phyloP scores from a whole-genome alignment of 37 sponge, comb jelly and placozoan species.

The Dysidea cf. avara region DNA sequence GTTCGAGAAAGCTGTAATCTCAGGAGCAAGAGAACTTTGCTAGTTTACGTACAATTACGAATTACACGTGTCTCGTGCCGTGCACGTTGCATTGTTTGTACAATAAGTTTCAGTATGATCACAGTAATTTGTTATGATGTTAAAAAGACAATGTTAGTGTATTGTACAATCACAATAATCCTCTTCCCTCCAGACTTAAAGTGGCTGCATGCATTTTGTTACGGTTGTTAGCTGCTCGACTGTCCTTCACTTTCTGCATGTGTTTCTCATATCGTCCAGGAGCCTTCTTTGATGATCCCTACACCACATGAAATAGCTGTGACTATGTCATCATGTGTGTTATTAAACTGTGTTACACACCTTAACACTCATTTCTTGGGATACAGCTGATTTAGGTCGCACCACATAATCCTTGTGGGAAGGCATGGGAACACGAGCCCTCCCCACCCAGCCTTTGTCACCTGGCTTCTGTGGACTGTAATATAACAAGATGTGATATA shows the following conservation, averaged over 20 bases:
- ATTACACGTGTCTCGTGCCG: too few species aligned
- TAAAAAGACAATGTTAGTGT: too few species aligned
- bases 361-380: slow-evolving; percentile 55
- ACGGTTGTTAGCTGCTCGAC: slow-evolving; percentile 15
- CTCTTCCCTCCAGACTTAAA: slow-evolving; percentile 75
- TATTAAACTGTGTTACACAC: neutral
- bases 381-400: slow-evolving; percentile 88
- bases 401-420: slow-evolving; percentile 94
- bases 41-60: too few species aligned
- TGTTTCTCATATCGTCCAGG: slow-evolving; percentile 78
- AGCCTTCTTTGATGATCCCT: slow-evolving; percentile 48
- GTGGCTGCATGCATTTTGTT: slow-evolving; percentile 61
- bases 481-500: neutral
- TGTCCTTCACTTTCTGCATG: slow-evolving; percentile 61
- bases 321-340: too few species aligned
- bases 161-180: too few species aligned
- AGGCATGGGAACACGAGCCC: slow-evolving; percentile 94
- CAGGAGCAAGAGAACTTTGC: too few species aligned
- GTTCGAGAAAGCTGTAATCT: too few species aligned
- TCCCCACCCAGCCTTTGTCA: slow-evolving; percentile 89
- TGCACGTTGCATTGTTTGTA: too few species aligned
- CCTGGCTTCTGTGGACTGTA: slow-evolving; percentile 86
- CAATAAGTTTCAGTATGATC: too few species aligned
- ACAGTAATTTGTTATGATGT: too few species aligned
- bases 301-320: neutral